Conservation (phyloP, 2,113 vertebrate genomes). For the Limnothrissa miodon region DNA sequence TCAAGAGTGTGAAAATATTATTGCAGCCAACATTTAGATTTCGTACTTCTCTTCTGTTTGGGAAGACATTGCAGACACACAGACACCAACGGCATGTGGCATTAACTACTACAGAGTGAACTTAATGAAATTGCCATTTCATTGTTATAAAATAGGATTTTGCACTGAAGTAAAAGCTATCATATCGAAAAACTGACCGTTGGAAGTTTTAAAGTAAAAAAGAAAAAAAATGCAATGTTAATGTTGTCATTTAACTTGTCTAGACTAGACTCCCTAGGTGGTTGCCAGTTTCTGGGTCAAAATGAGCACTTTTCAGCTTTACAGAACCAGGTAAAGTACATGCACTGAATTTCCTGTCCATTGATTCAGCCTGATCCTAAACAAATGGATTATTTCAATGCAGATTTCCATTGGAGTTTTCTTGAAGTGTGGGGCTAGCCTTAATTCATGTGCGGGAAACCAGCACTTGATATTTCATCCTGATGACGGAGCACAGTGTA, state of each 20-base stretch:
- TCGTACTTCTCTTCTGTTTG: background rate
- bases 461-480: background rate
- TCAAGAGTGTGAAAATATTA: slow-evolving; percentile 22
- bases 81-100: background rate
- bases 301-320: background rate
- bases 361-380: background rate
- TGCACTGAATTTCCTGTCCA: background rate
- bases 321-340: background rate
- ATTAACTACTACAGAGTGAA: background rate
- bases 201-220: background rate
- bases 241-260: background rate
- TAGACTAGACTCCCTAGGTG: background rate
- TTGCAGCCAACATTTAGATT: slow-evolving; percentile 20
- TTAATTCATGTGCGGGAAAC: background rate
- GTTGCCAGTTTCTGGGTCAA: background rate
- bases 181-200: background rate
- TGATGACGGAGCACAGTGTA: background rate
- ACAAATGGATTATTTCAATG: background rate
- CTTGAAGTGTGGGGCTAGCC: background rate
- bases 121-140: background rate
- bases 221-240: background rate
- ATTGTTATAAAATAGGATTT: background rate
- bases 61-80: background rate
- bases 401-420: background rate
- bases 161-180: background rate